These are phyloP conservation scores for Selenia dentaria DNA, from an alignment of 2,888 invertebrate species.

Conservation along the genomic window DNA sequence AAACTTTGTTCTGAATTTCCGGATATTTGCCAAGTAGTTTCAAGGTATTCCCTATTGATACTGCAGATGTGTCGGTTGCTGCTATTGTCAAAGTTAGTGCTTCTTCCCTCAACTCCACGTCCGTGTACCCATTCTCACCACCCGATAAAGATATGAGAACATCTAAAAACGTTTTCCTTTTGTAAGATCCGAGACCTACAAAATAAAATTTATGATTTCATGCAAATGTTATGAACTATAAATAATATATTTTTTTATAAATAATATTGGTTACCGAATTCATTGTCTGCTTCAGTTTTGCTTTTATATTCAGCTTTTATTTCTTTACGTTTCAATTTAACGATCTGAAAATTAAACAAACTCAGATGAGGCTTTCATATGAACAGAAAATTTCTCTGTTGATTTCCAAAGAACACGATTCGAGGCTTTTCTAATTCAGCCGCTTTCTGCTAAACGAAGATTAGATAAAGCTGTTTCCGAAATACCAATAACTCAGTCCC, in stretches of 20 bases:
- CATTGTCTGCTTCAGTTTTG: conserved; percentile 51
- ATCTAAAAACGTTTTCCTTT: conserved; percentile 81
- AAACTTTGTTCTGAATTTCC: conserved; percentile 71
- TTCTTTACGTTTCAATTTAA: conserved; percentile 56
- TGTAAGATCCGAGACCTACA: conserved; percentile 58
- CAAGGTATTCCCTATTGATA: conserved; percentile 67
- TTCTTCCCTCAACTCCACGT: conserved; percentile 83
- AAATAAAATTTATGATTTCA: background rate
- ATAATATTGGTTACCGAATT: conserved; percentile 61
- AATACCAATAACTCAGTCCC: too few relatives aligned
- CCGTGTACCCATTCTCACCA: conserved; percentile 74
- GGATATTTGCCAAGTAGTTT: conserved; percentile 73
- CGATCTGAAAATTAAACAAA: conserved; percentile 56
- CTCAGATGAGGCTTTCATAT: too few relatives aligned
- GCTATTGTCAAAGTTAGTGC: conserved; percentile 83
- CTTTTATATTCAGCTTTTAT: conserved; percentile 42
- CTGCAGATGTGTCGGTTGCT: conserved; percentile 81
- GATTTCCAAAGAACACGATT: too few relatives aligned
- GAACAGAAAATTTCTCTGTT: too few relatives aligned
- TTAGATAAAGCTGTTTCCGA: too few relatives aligned
- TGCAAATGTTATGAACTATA: too few relatives aligned
- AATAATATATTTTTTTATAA: too few relatives aligned
- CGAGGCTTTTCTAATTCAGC: too few relatives aligned
- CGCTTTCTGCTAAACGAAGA: too few relatives aligned
- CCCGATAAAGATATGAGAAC: conserved; percentile 79